Base-by-base conservation (phyloP, 2,888 invertebrate genomes). In the Scaptodrosophila latifasciaeformis region DNA sequence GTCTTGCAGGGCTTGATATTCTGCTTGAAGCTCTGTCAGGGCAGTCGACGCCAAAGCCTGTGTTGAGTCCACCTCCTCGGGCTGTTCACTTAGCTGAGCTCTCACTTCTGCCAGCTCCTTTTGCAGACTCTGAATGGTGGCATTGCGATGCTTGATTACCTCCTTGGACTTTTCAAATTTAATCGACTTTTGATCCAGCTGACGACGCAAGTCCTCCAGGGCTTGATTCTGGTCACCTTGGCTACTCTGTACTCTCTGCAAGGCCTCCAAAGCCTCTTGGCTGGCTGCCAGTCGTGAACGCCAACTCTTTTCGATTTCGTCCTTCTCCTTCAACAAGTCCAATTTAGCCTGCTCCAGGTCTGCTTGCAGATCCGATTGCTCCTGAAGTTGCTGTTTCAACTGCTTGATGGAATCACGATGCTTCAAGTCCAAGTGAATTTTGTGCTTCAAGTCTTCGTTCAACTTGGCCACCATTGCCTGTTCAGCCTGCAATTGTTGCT, bases 141-240 rank as follows among this genome's bases (percentile, higher is more conserved):
- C 87, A 84, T 90, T 88, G 46, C 89, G 86, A 62, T 88, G 88
- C 82, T 89, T 88, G 45, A 89, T 86, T 67, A 90, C 85, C 39
- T 87, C 70, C 82, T 86, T 85, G 51, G 89, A 85, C 75, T 88
- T 84, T 67, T 89, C 86, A 70, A 89, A 86, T 71, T 90, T 89
- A 31, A 89, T 86, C 6, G 86, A 84, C 54, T 88, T 88, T 17
- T 87, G 87, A 49, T 89, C 87, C 56, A 88, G 85, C 61, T 88
- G 87, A 2, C 83, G 82, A 56, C 88, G 87, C 51, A 90, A 72
- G 40, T 88, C 88, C 58, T 87, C 56, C 10, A 67, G 34, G 9
- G 55, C 55, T 51, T 87, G 82, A 82, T 88, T 34, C 1, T 13
- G 12, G n/a, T n/a, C n/a, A n/a, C n/a, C n/a, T n/a, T n/a, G n/a